Percentiles rank a stretch among this genome's conserved stretches.
Conservation (phyloP, 2,888 invertebrate species). For the Microplitis manilae region DNA sequence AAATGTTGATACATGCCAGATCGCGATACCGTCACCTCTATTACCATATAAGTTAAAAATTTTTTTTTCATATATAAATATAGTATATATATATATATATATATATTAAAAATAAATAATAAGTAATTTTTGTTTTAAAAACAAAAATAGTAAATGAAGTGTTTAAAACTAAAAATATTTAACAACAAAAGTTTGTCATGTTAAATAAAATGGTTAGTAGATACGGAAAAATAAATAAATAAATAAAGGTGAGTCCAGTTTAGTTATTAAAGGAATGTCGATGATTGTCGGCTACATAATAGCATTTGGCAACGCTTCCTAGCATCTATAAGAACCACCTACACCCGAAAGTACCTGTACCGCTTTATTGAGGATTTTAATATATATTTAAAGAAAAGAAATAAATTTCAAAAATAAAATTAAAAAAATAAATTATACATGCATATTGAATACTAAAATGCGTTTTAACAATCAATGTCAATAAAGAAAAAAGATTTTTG, state of each 20-base stretch:
- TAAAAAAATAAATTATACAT: slow-evolving; percentile 61
- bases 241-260: slow-evolving; percentile 58
- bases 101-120: not conserved
- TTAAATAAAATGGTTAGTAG: slow-evolving; percentile 30
- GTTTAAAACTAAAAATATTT: slow-evolving; percentile 26
- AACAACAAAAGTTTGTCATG: slow-evolving; percentile 16
- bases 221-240: slow-evolving; percentile 40
- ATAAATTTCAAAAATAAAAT: slow-evolving; percentile 11
- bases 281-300: slow-evolving; percentile 72
- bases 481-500: slow-evolving; percentile 56
- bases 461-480: slow-evolving; percentile 47
- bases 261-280: slow-evolving; percentile 68
- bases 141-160: not conserved
- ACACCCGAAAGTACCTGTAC: slow-evolving; percentile 68
- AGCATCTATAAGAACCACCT: slow-evolving; percentile 66
- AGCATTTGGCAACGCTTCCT: slow-evolving; percentile 72
- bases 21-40: slow-evolving; percentile 38
- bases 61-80: slow-evolving; percentile 12
- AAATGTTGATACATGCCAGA: slow-evolving; percentile 32
- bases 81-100: not conserved
- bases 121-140: not conserved
- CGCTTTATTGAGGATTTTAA: slow-evolving; percentile 63
- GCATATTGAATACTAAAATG: slow-evolving; percentile 64
- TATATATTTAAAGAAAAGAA: slow-evolving; percentile 19
- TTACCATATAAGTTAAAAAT: slow-evolving; percentile 30